A percentile compares a stretch with the other conserved stretches of the same genome.
Evolutionary conservation across 2,113 vertebrate species (phyloP).

Genomic region (Neodontobutis hainanensis): DNA sequence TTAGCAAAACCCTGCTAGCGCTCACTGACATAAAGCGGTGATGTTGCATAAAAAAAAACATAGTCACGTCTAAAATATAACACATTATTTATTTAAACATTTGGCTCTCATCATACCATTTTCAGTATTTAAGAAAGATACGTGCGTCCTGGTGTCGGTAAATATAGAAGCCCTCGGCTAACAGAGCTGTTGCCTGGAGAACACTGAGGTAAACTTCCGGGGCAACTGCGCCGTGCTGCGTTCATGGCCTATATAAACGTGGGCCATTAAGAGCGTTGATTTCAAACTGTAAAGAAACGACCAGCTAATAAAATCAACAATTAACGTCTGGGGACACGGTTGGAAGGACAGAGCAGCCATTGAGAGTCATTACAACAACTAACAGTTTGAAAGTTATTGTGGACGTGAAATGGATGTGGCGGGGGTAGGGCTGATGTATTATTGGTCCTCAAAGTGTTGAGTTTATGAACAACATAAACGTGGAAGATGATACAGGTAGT

Average conservation of each 20-base stretch:
- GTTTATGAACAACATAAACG: too few relatives aligned
- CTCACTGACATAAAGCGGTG: background rate
- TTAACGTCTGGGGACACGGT: too few relatives aligned
- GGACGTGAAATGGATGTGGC: too few relatives aligned
- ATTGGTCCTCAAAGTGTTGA: too few relatives aligned
- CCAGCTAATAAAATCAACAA: too few relatives aligned
- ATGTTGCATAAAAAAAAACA: background rate
- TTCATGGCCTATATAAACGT: background rate
- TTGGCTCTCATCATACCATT: slow-evolving; percentile 20
- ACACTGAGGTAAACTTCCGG: slow-evolving; percentile 48
- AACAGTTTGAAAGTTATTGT: too few relatives aligned
- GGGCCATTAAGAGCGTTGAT: background rate
- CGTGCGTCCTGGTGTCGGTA: too few relatives aligned
- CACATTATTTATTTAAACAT: fast-evolving
- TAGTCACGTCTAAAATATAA: fast-evolving
- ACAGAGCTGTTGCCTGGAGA: slow-evolving; percentile 27
- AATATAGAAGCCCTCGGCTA: background rate
- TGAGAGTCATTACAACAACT: too few relatives aligned
- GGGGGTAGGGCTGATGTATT: too few relatives aligned
- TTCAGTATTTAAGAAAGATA: background rate
- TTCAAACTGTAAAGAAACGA: background rate
- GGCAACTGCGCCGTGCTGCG: background rate
- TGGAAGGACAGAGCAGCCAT: too few relatives aligned
- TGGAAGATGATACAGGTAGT: too few relatives aligned
- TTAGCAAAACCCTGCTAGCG: slow-evolving; percentile 27